A percentile compares a stretch with the other conserved stretches of the same genome.
These are phyloP conservation scores for Anhinga rufa DNA, from an alignment of 2,113 vertebrate genomes.

Conservation along the genomic window DNA sequence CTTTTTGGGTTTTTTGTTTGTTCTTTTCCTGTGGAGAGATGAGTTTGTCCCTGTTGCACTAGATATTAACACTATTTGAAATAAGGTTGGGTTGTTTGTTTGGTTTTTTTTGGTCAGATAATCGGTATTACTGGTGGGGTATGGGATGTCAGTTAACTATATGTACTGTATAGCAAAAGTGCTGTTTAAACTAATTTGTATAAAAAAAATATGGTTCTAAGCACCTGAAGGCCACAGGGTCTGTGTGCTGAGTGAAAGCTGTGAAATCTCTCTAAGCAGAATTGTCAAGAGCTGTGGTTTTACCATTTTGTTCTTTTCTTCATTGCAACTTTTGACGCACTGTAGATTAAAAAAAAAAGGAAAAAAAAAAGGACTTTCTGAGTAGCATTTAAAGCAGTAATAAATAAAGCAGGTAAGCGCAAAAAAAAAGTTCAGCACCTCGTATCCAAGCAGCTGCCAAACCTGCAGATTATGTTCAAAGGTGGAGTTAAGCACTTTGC, in stretches of 20 bases:
- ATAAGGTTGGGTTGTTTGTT: background rate
- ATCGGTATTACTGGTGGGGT: conserved; percentile 53
- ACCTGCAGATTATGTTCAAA: background rate
- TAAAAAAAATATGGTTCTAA: conserved; percentile 48
- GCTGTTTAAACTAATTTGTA: conserved; percentile 72
- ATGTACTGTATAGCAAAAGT: conserved; percentile 65
- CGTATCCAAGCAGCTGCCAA: conserved; percentile 22
- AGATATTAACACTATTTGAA: conserved; percentile 70
- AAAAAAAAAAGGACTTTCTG: background rate
- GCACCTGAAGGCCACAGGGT: background rate
- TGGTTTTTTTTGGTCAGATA: conserved; percentile 50
- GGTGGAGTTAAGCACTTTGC: conserved; percentile 50
- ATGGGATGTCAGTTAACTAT: conserved; percentile 45
- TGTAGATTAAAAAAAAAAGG: background rate
- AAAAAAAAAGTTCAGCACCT: conserved; percentile 21
- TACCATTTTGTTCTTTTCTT: conserved; percentile 54
- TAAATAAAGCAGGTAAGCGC: conserved; percentile 34
- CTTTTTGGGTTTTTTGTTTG: background rate
- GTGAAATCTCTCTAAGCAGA: conserved; percentile 71
- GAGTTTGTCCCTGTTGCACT: conserved; percentile 79
- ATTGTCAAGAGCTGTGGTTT: conserved; percentile 69
- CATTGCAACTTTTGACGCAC: conserved; percentile 52
- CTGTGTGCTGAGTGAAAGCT: conserved; percentile 69
- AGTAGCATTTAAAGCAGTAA: conserved; percentile 57
- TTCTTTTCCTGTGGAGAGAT: conserved; percentile 76